Percentiles rank a stretch among this genome's conserved stretches.
Conservation (phyloP, 2,113 vertebrate genomes). For the Gracilinanus agilis region DNA sequence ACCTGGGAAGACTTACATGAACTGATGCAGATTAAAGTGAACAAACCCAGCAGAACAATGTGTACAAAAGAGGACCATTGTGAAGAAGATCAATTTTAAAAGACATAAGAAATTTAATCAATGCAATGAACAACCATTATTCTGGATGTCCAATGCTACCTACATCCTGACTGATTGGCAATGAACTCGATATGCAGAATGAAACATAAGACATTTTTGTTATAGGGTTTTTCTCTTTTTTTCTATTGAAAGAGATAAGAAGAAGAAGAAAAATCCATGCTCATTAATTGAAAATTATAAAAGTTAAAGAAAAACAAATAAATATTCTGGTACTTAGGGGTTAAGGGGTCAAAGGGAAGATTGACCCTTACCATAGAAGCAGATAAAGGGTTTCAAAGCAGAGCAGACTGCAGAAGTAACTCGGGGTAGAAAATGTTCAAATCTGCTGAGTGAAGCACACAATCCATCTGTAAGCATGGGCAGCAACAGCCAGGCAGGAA, state of each 20-base stretch:
- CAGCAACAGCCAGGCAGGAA: constrained; percentile 48
- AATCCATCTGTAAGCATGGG: not conserved
- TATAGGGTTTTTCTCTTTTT: not conserved
- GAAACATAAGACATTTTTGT: not conserved
- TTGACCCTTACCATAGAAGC: constrained; percentile 56
- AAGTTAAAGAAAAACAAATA: not conserved
- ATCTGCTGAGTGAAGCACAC: constrained; percentile 52
- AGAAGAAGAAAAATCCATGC: not conserved
- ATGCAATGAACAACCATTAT: not conserved
- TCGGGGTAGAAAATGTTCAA: fast-evolving
- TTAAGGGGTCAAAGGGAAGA: not conserved
- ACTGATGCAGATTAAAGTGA: not conserved
- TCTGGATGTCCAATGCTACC: not conserved
- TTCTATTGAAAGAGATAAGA: not conserved
- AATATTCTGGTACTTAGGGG: not conserved
- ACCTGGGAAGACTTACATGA: not conserved
- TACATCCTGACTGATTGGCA: not conserved
- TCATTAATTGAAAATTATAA: not conserved
- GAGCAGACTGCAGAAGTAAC: constrained; percentile 21
- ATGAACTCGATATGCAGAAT: not conserved
- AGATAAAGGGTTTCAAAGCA: constrained; percentile 60
- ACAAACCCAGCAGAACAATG: not conserved
- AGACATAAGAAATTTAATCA: not conserved
- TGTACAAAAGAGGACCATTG: not conserved
- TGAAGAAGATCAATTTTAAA: not conserved